These are phyloP conservation scores for Aquatica leii DNA, from an alignment of 2,888 invertebrate genomes.

Conservation along the genomic window DNA sequence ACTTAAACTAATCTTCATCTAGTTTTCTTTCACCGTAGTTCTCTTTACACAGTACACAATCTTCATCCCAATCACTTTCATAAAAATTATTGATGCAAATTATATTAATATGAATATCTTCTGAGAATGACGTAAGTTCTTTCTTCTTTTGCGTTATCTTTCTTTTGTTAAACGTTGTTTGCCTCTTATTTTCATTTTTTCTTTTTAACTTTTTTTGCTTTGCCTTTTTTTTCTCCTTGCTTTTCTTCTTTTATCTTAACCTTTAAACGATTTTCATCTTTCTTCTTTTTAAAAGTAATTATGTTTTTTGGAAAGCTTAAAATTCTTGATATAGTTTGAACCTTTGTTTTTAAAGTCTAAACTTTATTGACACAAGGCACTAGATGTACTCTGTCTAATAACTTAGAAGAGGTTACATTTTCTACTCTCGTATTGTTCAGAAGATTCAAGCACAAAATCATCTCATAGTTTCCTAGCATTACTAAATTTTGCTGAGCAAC, in stretches of 20 bases:
- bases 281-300: conserved; percentile 11
- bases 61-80: too few relatives aligned
- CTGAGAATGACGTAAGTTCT: conserved; percentile 11
- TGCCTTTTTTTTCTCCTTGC: neutral
- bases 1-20: too few relatives aligned
- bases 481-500: neutral
- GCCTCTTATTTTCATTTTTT: neutral
- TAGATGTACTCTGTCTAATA: neutral
- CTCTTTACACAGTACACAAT: too few relatives aligned
- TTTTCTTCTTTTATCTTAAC: conserved; percentile 14
- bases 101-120: too few relatives aligned
- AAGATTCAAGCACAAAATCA: neutral
- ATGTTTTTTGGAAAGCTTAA: neutral
- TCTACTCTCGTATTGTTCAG: too few relatives aligned
- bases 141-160: neutral
- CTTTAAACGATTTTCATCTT: too few relatives aligned
- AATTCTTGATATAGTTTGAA: neutral
- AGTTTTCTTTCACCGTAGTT: too few relatives aligned
- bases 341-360: conserved; percentile 4
- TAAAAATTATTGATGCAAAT: conserved; percentile 6
- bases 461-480: too few relatives aligned
- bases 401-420: too few relatives aligned
- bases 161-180: neutral
- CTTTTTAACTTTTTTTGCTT: neutral
- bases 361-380: neutral